These are phyloP conservation scores for Drosophila peninsularis DNA, from an alignment of 2,888 invertebrate species.

Conservation along the genomic window DNA sequence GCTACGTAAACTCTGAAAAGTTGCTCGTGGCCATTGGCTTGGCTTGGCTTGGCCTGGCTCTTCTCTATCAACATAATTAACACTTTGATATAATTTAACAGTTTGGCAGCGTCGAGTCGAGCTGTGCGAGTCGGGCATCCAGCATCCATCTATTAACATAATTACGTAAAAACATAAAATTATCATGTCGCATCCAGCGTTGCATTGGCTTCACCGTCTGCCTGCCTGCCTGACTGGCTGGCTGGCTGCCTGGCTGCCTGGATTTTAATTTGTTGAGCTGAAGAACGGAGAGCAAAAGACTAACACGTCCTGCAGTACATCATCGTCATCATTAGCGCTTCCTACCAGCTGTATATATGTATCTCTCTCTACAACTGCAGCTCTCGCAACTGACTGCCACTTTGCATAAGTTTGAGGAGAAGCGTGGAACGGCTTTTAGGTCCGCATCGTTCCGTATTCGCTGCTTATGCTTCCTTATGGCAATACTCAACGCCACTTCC, in stretches of 20 bases:
- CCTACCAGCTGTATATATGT: constrained; percentile 41
- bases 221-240: no score
- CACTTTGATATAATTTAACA: constrained; percentile 74
- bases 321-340: constrained; percentile 78
- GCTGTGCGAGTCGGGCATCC: constrained; percentile 29
- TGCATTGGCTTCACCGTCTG: constrained; percentile 34
- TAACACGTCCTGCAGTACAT: constrained; percentile 78
- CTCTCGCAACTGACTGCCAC: constrained; percentile 45
- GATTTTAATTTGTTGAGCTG: constrained; percentile 73
- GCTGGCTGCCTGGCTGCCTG: constrained; percentile 58
- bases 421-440: constrained; percentile 40
- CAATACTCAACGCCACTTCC: constrained; percentile 76
- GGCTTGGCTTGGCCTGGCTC: constrained; percentile 5
- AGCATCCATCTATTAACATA: constrained; percentile 73
- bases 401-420: constrained; percentile 67
- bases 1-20: constrained; percentile 37
- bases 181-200: constrained; percentile 66
- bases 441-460: constrained; percentile 47
- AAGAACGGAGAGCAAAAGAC: constrained; percentile 66
- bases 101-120: constrained; percentile 57
- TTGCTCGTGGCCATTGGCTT: constrained; percentile 33
- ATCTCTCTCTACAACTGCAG: constrained; percentile 10
- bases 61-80: constrained; percentile 67
- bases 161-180: constrained; percentile 71
- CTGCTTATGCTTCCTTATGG: constrained; percentile 72